These are phyloP conservation scores for Coracopsis vasa DNA, from an alignment of 2,113 vertebrate genomes.

Conservation along the genomic window DNA sequence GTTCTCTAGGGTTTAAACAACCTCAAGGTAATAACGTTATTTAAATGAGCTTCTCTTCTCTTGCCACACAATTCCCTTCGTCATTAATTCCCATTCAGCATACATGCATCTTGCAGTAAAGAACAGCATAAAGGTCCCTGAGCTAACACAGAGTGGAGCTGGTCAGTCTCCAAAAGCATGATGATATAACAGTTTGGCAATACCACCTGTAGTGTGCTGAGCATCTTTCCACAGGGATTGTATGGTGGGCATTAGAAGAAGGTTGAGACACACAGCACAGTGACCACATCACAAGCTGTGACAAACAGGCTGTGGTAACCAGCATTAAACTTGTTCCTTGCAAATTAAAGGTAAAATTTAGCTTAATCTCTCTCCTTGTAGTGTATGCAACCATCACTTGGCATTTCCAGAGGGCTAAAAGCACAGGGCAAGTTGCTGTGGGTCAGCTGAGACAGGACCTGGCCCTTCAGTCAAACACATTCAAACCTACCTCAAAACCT, in stretches of 20 bases:
- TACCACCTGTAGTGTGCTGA: not conserved
- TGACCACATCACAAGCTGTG: not conserved
- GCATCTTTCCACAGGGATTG: not conserved
- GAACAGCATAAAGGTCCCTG: not conserved
- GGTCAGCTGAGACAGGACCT: not conserved
- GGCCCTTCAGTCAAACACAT: not conserved
- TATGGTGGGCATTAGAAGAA: not conserved
- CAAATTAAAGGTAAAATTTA: not conserved
- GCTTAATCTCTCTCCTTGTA: not conserved
- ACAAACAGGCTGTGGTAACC: not conserved
- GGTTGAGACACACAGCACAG: not conserved
- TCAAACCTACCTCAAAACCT: not conserved
- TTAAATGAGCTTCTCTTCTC: not conserved
- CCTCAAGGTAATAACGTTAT: not conserved
- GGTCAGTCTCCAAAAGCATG: not conserved
- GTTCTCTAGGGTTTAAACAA: not conserved
- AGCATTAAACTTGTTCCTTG: not conserved
- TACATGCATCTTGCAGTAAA: not conserved
- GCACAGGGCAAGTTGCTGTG: not conserved
- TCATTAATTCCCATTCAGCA: not conserved
- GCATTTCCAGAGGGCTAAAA: not conserved
- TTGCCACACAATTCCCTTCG: not conserved
- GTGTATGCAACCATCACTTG: not conserved
- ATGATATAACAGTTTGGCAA: not conserved
- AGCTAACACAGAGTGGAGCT: not conserved